Conservation (phyloP, 2,113 vertebrate genomes). For the Pholis gunnellus region DNA sequence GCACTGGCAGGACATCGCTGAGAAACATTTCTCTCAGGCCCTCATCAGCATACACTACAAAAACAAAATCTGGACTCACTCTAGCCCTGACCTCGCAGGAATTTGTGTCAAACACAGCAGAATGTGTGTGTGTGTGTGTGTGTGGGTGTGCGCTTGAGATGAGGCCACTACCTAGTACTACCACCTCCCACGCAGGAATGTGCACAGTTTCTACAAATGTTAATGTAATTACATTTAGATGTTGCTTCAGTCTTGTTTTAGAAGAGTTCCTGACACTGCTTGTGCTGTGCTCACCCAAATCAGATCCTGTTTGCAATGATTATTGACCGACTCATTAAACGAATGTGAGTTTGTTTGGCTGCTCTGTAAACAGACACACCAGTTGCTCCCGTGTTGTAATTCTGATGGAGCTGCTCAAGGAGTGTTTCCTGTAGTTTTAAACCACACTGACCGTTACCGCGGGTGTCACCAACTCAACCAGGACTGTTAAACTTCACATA, state of each 20-base stretch:
- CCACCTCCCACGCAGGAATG: conserved; percentile 34
- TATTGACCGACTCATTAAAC: too few species aligned
- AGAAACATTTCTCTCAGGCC: conserved; percentile 10
- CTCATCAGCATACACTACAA: neutral
- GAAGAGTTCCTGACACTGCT: conserved; percentile 43
- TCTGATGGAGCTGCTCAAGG: too few species aligned
- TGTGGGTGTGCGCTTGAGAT: conserved; percentile 2
- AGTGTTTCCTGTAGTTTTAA: too few species aligned
- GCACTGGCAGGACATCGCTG: conserved; percentile 38
- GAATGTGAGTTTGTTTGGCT: too few species aligned
- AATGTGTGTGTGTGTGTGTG: conserved; percentile 8
- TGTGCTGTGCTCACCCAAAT: too few species aligned
- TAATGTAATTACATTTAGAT: conserved; percentile 6
- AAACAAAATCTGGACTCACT: conserved; percentile 42
- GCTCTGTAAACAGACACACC: too few species aligned
- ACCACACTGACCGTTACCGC: too few species aligned
- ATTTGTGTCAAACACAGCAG: conserved; percentile 38
- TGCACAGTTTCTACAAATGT: neutral
- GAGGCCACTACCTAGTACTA: neutral
- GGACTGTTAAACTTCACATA: too few species aligned
- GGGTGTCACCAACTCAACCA: too few species aligned
- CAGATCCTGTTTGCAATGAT: too few species aligned
- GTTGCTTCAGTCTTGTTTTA: neutral
- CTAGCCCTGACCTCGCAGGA: conserved; percentile 55
- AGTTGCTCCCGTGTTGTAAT: too few species aligned